Evolutionary conservation across 2,797 vertebrate species (phyloP).

Genomic region (Trematomus bernacchii): DNA sequence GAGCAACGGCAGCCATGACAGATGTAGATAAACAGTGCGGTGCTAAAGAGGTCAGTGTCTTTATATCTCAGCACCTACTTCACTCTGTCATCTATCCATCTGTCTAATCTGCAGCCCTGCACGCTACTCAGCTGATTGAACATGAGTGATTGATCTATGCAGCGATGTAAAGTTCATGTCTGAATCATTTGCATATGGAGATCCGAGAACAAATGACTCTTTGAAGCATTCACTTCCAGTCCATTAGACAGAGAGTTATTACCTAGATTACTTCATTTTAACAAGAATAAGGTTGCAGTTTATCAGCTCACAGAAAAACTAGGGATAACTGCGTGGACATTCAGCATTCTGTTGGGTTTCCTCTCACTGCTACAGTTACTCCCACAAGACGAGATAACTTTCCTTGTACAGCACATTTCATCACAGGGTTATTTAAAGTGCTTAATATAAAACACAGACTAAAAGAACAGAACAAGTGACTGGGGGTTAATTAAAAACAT

Average conservation of each 20-base stretch:
- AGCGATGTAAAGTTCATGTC: slow-evolving; percentile 52
- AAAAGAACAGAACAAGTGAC: neutral
- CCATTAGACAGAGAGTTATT: slow-evolving; percentile 26
- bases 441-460: neutral
- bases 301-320: neutral
- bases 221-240: slow-evolving; percentile 42
- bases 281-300: neutral
- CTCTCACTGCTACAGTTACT: neutral
- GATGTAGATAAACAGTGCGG: slow-evolving; percentile 66
- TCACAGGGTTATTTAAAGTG: neutral
- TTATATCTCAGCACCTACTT: slow-evolving; percentile 53
- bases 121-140: slow-evolving; percentile 66
- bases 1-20: slow-evolving; percentile 56
- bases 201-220: slow-evolving; percentile 58
- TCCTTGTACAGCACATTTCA: slow-evolving; percentile 12
- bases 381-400: neutral
- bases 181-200: slow-evolving; percentile 70
- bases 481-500: slow-evolving; percentile 10
- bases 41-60: slow-evolving; percentile 54
- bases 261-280: slow-evolving; percentile 26
- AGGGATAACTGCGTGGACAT: neutral
- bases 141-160: slow-evolving; percentile 58
- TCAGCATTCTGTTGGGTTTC: neutral
- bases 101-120: slow-evolving; percentile 40
- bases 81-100: slow-evolving; percentile 55